phyloP scores from a whole-genome alignment of 1,140 invertebrate species.

The Hirudo medicinalis region DNA sequence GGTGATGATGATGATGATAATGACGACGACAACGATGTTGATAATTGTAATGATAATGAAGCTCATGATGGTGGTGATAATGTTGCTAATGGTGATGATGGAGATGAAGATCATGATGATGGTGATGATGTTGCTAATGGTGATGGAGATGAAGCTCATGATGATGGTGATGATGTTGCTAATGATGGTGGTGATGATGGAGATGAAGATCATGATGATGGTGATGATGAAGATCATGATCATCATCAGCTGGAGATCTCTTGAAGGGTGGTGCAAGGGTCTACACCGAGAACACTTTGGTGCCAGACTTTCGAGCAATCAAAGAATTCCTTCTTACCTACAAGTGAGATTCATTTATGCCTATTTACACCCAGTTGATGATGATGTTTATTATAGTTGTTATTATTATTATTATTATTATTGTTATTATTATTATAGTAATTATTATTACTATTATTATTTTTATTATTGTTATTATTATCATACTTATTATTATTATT shows the following conservation, averaged over 20 bases:
- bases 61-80: neutral
- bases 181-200: neutral
- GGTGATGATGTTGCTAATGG: neutral
- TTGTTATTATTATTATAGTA: neutral
- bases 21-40: neutral
- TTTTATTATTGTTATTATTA: neutral
- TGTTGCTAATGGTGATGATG: neutral
- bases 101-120: neutral
- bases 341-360: neutral
- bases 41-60: neutral
- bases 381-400: neutral
- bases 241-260: neutral
- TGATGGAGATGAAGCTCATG: neutral
- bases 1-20: neutral
- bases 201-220: neutral
- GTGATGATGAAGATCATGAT: neutral
- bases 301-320: neutral
- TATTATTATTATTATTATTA: neutral
- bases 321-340: neutral
- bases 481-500: neutral
- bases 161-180: neutral
- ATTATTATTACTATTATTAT: neutral
- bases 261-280: neutral
- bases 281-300: neutral
- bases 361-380: neutral